A percentile compares a stretch with the other conserved stretches of the same genome.
phyloP scores from a whole-genome alignment of 1,140 invertebrate genomes.

The Dufourea novaeangliae region DNA sequence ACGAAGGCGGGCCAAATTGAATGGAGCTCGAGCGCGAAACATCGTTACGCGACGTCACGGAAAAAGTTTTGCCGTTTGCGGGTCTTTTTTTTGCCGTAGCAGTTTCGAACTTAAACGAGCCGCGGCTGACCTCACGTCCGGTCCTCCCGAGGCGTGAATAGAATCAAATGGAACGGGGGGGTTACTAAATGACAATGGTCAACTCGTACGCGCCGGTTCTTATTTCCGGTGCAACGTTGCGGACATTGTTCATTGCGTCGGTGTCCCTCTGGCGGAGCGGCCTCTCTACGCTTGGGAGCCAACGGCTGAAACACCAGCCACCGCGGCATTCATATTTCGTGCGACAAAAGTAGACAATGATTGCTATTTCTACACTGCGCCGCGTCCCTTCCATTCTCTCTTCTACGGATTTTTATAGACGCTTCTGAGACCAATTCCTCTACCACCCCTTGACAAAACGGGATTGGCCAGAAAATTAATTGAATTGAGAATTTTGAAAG shows the following conservation, averaged over 20 bases:
- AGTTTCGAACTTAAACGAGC: conserved; percentile 68
- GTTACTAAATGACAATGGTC: conserved; percentile 69
- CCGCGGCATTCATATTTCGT: conserved; percentile 16
- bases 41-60: conserved; percentile 2
- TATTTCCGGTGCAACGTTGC: conserved; percentile 65
- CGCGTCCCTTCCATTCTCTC: neutral
- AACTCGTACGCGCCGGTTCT: conserved; percentile 70
- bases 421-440: neutral
- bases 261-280: neutral
- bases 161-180: conserved; percentile 67
- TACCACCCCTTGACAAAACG: too few relatives aligned
- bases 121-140: conserved; percentile 68
- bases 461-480: too few relatives aligned
- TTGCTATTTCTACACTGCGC: conserved; percentile 4
- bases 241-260: conserved; percentile 64
- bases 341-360: conserved; percentile 21
- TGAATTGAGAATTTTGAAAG: too few relatives aligned
- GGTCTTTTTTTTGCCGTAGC: conserved; percentile 29
- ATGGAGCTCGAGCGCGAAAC: neutral
- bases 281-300: neutral
- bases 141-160: conserved; percentile 65
- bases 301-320: too few relatives aligned
- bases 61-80: conserved; percentile 15
- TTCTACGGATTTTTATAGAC: neutral
- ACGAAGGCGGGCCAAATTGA: neutral